These are phyloP conservation scores for Felis chaus DNA, from an alignment of 2,113 vertebrate species.

Conservation along the genomic window DNA sequence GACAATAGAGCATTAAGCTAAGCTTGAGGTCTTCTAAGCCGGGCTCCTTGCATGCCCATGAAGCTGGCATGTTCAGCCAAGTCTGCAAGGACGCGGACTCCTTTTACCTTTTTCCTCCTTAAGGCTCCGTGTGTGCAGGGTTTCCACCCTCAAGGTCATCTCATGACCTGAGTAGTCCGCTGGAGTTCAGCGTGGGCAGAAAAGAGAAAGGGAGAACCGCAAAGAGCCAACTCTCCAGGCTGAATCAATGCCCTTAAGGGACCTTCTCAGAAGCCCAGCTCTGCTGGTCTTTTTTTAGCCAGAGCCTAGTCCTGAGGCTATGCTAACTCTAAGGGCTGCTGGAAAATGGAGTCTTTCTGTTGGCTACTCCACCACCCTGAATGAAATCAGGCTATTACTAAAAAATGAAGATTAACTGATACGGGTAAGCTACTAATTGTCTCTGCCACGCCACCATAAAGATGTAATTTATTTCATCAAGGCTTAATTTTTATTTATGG, in stretches of 20 bases:
- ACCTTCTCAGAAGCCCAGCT: not conserved
- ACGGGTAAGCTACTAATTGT: not conserved
- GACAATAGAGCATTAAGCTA: not conserved
- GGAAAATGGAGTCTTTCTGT: not conserved
- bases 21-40: not conserved
- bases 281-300: not conserved
- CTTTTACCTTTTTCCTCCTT: not conserved
- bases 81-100: not conserved
- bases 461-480: conserved; percentile 1
- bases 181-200: not conserved
- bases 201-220: not conserved
- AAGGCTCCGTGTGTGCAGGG: too few relatives aligned
- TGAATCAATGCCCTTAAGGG: not conserved
- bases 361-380: not conserved
- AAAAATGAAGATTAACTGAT: not conserved
- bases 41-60: not conserved
- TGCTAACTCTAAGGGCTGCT: not conserved
- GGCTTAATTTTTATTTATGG: not conserved
- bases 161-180: not conserved
- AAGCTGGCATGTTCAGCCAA: not conserved
- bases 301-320: not conserved
- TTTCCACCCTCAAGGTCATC: not conserved
- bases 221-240: not conserved
- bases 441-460: not conserved
- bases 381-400: not conserved